Conservation (phyloP, 2,797 vertebrate genomes). For the Molothrus ater region DNA sequence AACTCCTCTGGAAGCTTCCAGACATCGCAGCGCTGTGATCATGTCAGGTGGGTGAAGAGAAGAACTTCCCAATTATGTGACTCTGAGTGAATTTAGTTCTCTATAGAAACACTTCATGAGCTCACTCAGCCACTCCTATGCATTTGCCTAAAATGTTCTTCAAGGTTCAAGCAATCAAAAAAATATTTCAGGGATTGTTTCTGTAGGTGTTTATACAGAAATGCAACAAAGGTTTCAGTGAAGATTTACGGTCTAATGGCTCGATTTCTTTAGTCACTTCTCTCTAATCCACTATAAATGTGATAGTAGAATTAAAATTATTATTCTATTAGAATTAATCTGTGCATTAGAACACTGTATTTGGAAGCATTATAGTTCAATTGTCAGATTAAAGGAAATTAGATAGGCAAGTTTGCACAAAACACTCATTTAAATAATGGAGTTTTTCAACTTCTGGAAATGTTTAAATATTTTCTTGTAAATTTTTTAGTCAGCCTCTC, state of each 20-base stretch:
- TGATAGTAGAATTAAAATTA: not conserved
- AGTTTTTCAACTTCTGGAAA: not conserved
- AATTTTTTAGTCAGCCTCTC: not conserved
- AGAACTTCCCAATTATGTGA: not conserved
- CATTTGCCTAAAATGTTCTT: not conserved
- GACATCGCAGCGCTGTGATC: not conserved
- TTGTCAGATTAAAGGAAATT: not conserved
- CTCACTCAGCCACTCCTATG: not conserved
- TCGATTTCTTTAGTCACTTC: not conserved
- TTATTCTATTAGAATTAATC: not conserved
- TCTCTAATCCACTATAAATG: not conserved
- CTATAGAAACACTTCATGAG: not conserved
- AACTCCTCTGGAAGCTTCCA: not conserved
- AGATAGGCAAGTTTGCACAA: not conserved
- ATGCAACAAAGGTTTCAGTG: not conserved
- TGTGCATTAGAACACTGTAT: not conserved
- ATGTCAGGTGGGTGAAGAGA: not conserved
- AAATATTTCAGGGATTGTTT: not conserved
- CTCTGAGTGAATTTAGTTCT: not conserved
- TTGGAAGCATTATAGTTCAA: not conserved
- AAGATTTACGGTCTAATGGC: not conserved
- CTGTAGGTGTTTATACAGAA: not conserved
- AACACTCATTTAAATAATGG: not conserved
- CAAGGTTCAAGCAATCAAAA: not conserved
- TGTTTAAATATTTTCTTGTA: not conserved